phyloP scores from a whole-genome alignment of 2,888 invertebrate genomes.

The Drosophila colorata region DNA sequence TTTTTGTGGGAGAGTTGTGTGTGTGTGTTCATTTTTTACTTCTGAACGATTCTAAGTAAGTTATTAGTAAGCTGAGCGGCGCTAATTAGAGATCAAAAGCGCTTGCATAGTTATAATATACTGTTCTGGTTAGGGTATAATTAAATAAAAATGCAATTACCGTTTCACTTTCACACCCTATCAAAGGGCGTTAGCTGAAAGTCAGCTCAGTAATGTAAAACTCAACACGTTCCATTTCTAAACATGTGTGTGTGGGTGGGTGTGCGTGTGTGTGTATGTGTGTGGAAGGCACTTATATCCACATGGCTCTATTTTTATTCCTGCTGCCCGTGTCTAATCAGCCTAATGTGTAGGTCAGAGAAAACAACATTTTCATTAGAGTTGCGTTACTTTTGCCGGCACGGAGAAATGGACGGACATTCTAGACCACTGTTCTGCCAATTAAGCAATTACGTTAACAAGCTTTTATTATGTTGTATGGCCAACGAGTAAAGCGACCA shows the following conservation, averaged over 20 bases:
- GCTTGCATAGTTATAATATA: neutral
- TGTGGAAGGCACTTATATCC: conserved; percentile 44
- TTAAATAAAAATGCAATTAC: conserved; percentile 62
- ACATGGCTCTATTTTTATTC: conserved; percentile 58
- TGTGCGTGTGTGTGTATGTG: conserved; percentile 14
- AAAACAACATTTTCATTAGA: conserved; percentile 68
- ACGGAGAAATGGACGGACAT: neutral
- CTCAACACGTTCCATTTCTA: conserved; percentile 37
- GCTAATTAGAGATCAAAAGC: neutral
- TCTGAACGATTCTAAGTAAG: neutral
- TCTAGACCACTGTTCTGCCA: conserved; percentile 32
- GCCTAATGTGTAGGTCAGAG: conserved; percentile 61
- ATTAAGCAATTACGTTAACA: conserved; percentile 80
- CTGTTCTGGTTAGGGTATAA: conserved; percentile 27
- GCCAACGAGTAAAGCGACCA: conserved; percentile 20
- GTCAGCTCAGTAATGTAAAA: conserved; percentile 55
- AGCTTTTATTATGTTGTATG: conserved; percentile 75
- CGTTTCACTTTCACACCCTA: conserved; percentile 54
- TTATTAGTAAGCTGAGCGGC: no score
- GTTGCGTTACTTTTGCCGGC: conserved; percentile 38
- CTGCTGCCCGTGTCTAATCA: conserved; percentile 59
- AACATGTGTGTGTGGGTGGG: conserved; percentile 6
- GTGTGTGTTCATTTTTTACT: neutral
- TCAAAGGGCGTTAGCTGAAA: conserved; percentile 36
- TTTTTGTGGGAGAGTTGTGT: neutral